Percentiles rank a stretch among this genome's conserved stretches.
Evolutionary conservation across 64 coral and sea anemone species (phyloP).

Genomic region (Platygyra sinensis): DNA sequence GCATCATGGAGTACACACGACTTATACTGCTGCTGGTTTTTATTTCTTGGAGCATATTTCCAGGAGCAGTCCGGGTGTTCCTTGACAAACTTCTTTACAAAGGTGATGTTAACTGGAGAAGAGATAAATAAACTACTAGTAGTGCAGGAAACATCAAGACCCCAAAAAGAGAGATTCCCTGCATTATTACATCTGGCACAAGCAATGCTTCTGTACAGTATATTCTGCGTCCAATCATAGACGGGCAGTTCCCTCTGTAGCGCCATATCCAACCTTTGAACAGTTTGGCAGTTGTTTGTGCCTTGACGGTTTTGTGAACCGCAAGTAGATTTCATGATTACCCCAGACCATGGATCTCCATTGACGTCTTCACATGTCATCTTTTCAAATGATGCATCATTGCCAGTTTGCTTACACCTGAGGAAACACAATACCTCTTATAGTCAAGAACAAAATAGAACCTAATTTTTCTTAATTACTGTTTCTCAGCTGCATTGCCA

Average conservation of each 20-base stretch:
- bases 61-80: neutral
- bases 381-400: neutral
- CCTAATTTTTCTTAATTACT: neutral
- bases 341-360: conserved; percentile 8
- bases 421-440: neutral
- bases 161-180: neutral
- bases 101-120: neutral
- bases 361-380: neutral
- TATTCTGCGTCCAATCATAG: neutral
- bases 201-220: conserved; percentile 18
- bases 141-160: neutral
- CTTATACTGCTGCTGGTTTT: neutral
- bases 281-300: neutral
- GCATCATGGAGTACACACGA: conserved; percentile 12
- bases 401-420: neutral
- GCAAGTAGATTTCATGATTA: conserved; percentile 34
- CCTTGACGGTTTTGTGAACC: neutral
- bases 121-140: neutral
- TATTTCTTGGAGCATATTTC: conserved; percentile 1
- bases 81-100: neutral
- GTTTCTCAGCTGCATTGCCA: neutral
- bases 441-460: neutral
- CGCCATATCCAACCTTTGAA: neutral
- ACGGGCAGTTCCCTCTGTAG: neutral
- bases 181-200: conserved; percentile 23